Conservation (phyloP, 1,140 invertebrate species). For the Homalodisca vitripennis region DNA sequence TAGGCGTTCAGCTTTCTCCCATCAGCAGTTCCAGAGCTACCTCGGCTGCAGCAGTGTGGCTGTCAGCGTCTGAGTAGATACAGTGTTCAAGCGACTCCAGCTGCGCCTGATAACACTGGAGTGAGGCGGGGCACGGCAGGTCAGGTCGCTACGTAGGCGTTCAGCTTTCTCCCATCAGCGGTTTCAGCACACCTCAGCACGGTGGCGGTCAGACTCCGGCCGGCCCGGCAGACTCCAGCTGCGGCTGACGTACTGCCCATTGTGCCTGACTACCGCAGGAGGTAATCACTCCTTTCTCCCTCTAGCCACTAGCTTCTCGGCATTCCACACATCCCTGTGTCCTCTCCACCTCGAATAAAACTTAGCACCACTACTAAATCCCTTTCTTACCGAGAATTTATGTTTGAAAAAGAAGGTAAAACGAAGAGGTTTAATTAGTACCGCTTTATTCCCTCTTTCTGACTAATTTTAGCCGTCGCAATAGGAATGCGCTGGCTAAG, state of each 20-base stretch:
- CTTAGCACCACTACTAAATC: constrained; percentile 14
- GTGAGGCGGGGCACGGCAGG: too few species aligned
- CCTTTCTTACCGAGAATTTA: constrained; percentile 18
- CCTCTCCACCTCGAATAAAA: constrained; percentile 14
- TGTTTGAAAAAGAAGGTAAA: constrained; percentile 7
- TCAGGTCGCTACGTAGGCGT: too few species aligned
- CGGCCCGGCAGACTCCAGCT: background rate
- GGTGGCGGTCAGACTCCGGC: too few species aligned
- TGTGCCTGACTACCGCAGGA: background rate
- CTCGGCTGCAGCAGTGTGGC: too few species aligned
- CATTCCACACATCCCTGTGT: background rate
- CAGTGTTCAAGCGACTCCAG: too few species aligned
- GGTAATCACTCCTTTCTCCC: constrained; percentile 1
- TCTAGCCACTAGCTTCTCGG: background rate
- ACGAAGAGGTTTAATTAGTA: constrained; percentile 15
- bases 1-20: too few species aligned
- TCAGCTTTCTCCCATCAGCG: too few species aligned
- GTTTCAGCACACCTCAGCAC: too few species aligned
- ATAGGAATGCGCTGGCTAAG: background rate
- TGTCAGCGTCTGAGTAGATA: too few species aligned
- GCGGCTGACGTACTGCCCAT: background rate
- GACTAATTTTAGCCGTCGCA: constrained; percentile 5
- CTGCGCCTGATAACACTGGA: too few species aligned
- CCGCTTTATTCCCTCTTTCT: constrained; percentile 14
- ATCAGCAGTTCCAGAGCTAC: too few species aligned